Base-by-base conservation (phyloP, 2,113 vertebrate species). In the Misgurnus mizolepis region DNA sequence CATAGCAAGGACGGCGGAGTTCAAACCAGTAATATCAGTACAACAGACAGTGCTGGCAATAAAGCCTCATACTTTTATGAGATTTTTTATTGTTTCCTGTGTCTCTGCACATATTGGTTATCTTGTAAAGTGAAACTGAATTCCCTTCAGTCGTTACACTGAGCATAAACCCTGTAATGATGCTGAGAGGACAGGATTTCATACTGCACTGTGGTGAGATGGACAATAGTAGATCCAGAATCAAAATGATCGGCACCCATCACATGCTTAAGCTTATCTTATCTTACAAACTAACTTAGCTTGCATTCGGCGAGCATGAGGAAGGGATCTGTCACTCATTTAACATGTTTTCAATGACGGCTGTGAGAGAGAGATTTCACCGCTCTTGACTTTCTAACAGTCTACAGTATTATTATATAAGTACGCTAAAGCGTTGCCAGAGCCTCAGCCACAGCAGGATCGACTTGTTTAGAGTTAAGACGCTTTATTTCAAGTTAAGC, bases 241-340 rank as follows among this genome's bases (percentile, higher is more conserved):
- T 91, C 87, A 87, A 53, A 49, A 82, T 87, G 84, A 87, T 91
- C 85, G 85, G 78, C 86, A 87, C 84, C 88, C 83, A 27, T 71
- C 50, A n/a, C 68, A 85, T 82, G 79, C 50, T 68, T 75, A 9
- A 43, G 69, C 60, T 53, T 68, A 71, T 34, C 75, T 55, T 53
- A 7, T n/a, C 55, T 18, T 58, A 7, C 10, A 47, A 7, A 47
- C 45, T 47, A 47, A 47, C 45, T 47, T 9, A 47, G 6, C 4
- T 47, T 7, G 45, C 12, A 11, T 12, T 58, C 17, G 18, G 55
- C n/a, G 17, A 72, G 69, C 69, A 39, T 11, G 56, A 34, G 69
- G 69, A 56, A 71, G 69, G 67, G 80, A 55, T 62, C 2, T 62
- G 18, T 77, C 74, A 43, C 60, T 3, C 3, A 4, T 11, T 45